These are phyloP conservation scores for Clusia tigrina DNA, from an alignment of 2,888 invertebrate species.

Conservation along the genomic window DNA sequence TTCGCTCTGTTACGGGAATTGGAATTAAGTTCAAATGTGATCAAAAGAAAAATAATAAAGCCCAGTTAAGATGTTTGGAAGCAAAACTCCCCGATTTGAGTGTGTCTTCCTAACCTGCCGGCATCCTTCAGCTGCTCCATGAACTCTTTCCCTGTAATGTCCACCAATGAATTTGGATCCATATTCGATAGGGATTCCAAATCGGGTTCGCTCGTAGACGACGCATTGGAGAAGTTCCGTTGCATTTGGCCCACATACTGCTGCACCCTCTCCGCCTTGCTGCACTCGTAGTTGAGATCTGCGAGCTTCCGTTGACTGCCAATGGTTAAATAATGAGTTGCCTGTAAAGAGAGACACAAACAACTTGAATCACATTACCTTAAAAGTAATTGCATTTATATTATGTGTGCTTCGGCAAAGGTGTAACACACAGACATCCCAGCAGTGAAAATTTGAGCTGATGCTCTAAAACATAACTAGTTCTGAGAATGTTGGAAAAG, in stretches of 20 bases:
- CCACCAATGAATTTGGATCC: constrained; percentile 87
- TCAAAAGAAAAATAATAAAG: constrained; percentile 23
- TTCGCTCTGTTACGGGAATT: too few species aligned
- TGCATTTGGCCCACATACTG: constrained; percentile 79
- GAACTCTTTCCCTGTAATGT: constrained; percentile 81
- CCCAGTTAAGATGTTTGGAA: too few species aligned
- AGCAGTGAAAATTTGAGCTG: too few species aligned
- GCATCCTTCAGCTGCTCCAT: constrained; percentile 73
- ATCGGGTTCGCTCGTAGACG: constrained; percentile 83
- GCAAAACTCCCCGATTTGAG: too few species aligned
- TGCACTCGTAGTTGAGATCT: constrained; percentile 59
- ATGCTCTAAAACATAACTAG: too few species aligned
- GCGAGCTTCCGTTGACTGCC: constrained; percentile 67
- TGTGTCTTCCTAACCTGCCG: constrained; percentile 69
- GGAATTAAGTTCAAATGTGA: background rate
- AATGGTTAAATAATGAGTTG: constrained; percentile 64
- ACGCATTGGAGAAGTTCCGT: constrained; percentile 84
- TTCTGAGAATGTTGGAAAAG: too few species aligned
- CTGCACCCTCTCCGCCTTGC: constrained; percentile 69
- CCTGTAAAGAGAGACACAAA: constrained; percentile 56
- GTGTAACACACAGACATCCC: too few species aligned
- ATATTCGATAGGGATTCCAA: constrained; percentile 86
- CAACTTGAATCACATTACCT: too few species aligned
- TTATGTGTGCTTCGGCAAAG: too few species aligned
- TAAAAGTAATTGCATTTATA: too few species aligned